Base-by-base conservation (phyloP, 1,140 invertebrate genomes). In the Musca vetustissima region DNA sequence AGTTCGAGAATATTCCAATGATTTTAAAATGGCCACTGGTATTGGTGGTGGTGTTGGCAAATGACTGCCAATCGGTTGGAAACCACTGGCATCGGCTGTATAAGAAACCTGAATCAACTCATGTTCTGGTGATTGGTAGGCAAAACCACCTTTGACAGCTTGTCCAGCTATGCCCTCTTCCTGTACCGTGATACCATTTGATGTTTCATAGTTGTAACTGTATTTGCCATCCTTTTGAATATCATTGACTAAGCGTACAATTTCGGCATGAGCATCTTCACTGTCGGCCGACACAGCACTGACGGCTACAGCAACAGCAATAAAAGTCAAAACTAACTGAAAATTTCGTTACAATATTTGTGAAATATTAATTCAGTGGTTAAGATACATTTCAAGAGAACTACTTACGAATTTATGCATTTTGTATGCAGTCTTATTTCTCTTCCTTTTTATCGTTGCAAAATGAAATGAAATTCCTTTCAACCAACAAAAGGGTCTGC, bases 171-270 rank as follows among this genome's bases (percentile, higher is more conserved):
- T 74, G 24, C 87, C 88, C 70, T 83, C 80, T 70, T 88, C 88
- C 2, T 87, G 83, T 19, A 84, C 87, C 47, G 84, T 79, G 70
- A 89, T 88, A 11, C 88, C 88, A 74, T 89, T 88, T 43, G 83
- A 87, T 47, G 87, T 87, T 73, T 87, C 79, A 74, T 89, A 91
- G 64, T 75, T 74, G 61, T 80, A 77, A 59, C 79, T 78, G 71
- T 80, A 82, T 75, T 86, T 89, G 71, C 85, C 86, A 68, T 88
- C 86, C 4, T 71, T 68, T 6, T 43, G 21, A 4, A 53, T 2
- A n/a, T 69, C 47, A 21, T 49, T 69, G 0, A 59, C 55, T n/a
- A 28, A 59, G 15, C 28, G 25, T 4, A 25, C 28, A n/a, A n/a
- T 59, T 25, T 59, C 17, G 4, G 55, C 55, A 32, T 59, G 28